Evolutionary conservation across 2,888 invertebrate species (phyloP).

Genomic region (Cheilosia urbana): DNA sequence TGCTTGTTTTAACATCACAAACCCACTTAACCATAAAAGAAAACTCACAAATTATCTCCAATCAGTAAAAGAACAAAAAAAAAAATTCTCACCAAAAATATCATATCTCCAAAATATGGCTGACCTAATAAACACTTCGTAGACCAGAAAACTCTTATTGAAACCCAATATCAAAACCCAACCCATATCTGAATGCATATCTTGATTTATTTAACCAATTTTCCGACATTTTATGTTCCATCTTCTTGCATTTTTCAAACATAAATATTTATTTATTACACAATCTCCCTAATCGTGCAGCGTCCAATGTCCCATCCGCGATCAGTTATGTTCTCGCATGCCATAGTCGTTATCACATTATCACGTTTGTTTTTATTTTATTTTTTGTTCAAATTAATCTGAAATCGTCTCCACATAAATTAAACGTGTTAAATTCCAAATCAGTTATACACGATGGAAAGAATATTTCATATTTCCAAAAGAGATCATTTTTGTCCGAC

Average conservation of each 20-base stretch:
- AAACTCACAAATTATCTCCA: conserved; percentile 9
- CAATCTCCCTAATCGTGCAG: not conserved
- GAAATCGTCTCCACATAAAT: not conserved
- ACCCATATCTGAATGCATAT: not conserved
- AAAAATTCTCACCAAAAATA: conserved; percentile 1
- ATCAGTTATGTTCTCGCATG: not conserved
- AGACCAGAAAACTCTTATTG: conserved; percentile 18
- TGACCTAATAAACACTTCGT: conserved; percentile 34
- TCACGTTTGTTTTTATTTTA: not conserved
- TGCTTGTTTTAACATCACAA: not conserved
- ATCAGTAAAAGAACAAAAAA: not conserved
- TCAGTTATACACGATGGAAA: conserved; percentile 3
- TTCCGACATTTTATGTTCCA: not conserved
- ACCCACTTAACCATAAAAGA: not conserved
- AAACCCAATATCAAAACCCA: not conserved
- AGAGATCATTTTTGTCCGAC: not conserved
- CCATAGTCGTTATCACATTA: conserved; percentile 9
- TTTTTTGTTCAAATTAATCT: conserved; percentile 14
- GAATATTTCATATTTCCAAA: conserved; percentile 33
- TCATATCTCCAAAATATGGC: conserved; percentile 34
- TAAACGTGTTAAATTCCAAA: conserved; percentile 24
- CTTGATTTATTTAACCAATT: conserved; percentile 42
- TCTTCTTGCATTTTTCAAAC: not conserved
- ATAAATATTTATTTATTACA: conserved; percentile 49
- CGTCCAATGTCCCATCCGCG: not conserved